Base-by-base conservation (phyloP, 2,113 vertebrate species). In the Nothobranchius kuhntae region DNA sequence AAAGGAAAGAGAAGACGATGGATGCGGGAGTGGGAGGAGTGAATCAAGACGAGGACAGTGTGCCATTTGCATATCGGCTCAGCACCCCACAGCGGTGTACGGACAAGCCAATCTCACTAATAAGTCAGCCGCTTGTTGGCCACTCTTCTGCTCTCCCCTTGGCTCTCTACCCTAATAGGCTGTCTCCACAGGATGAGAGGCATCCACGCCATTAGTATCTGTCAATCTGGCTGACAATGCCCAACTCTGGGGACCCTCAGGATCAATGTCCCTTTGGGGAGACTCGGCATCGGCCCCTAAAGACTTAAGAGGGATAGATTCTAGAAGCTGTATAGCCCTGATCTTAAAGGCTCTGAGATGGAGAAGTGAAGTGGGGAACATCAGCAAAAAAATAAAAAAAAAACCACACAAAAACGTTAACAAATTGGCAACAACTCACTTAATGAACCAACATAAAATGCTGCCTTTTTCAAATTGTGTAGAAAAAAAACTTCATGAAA, bases 51-150 rank as follows among this genome's bases (percentile, higher is more conserved):
- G 92, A 93, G 94, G 92, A 92, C 92, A 89, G 91, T 89, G 93
- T 91, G 90, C 91, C 86, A 96, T 96, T 95, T 95, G 94, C 95
- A 95, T 97, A 94, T 94, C 91, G 90, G 91, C 93, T 90, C 44
- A 61, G 92, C 93, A 93, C 92, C 94, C 92, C 93, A 91, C 93
- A 93, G 95, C 92, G 91, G 92, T 92, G 92, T 88, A 91, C 89
- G 91, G 93, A 92, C 50, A 92, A 26, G 93, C 93, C 94, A 94
- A 93, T 92, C 91, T 76, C 75, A 77, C 94, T 95, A 95, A 95
- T 95, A 95, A 95, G 94, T 96, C 95, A 93, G 92, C 91, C 86
- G 92, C 94, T 93, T 93, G 93, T 95, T 95, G 95, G 95, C 95
- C 89, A 91, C 91, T 89, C 92, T 95, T 94, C 94, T 94, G 93